These are phyloP conservation scores for Mythimna impura DNA, from an alignment of 2,888 invertebrate genomes.

Conservation along the genomic window DNA sequence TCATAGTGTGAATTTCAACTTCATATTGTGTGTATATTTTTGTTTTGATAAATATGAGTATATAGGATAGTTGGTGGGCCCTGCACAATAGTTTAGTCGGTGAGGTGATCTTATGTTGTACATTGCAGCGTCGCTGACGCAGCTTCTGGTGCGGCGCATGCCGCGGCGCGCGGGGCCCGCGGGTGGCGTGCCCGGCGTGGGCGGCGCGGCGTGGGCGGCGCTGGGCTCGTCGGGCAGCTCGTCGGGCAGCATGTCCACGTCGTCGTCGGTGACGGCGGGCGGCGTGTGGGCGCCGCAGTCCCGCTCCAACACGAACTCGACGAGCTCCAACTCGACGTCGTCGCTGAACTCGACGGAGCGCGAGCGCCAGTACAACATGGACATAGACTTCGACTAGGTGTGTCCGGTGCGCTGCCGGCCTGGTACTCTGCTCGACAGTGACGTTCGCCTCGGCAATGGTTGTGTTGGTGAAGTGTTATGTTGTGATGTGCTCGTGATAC, in stretches of 20 bases:
- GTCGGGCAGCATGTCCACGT: constrained; percentile 54
- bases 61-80: neutral
- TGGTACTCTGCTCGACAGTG: constrained; percentile 43
- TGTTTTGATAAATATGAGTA: neutral
- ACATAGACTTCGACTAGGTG: constrained; percentile 86
- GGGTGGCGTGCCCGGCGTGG: constrained; percentile 41
- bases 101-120: neutral
- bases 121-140: constrained; percentile 67
- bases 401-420: constrained; percentile 26
- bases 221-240: constrained; percentile 54
- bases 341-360: constrained; percentile 72
- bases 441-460: constrained; percentile 57
- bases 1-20: no score
- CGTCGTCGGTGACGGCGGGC: constrained; percentile 52
- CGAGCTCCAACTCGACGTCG: constrained; percentile 57
- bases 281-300: constrained; percentile 45
- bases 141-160: constrained; percentile 71
- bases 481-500: constrained; percentile 59
- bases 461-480: constrained; percentile 60
- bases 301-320: constrained; percentile 54
- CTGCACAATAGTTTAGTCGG: neutral
- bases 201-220: constrained; percentile 47
- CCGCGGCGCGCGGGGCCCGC: constrained; percentile 53
- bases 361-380: constrained; percentile 84
- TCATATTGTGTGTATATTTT: neutral